These are phyloP conservation scores for Callospermophilus lateralis DNA, from an alignment of 2,113 vertebrate species.

Conservation along the genomic window DNA sequence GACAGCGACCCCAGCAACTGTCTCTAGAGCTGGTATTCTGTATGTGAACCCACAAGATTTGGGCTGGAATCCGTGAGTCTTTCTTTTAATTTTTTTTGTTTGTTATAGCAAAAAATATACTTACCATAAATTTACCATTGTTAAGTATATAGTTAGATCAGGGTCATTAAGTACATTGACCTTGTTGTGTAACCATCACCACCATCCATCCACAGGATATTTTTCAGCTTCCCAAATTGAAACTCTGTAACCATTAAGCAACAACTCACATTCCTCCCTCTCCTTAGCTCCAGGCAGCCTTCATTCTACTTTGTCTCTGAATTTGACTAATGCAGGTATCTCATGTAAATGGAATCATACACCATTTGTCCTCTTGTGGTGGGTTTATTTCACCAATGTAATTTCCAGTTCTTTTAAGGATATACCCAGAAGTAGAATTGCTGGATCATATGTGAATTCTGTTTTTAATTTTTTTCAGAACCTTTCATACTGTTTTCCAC, in stretches of 20 bases:
- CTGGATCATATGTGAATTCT: background rate
- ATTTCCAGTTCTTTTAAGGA: background rate
- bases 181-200: background rate
- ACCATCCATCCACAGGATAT: background rate
- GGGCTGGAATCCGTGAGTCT: slow-evolving; percentile 83
- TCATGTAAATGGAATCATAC: background rate
- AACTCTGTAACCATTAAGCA: background rate
- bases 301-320: background rate
- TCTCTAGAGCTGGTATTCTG: slow-evolving; percentile 83
- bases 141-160: background rate
- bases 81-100: background rate
- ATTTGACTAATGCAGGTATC: background rate
- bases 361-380: background rate
- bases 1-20: slow-evolving; percentile 77
- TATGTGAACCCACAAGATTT: slow-evolving; percentile 83
- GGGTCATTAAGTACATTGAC: background rate
- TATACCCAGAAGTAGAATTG: background rate
- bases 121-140: background rate
- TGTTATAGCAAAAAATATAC: background rate
- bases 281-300: no score
- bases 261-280: accelerated
- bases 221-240: background rate
- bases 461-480: background rate
- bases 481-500: background rate
- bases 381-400: background rate